Percentiles rank a stretch among this genome's conserved stretches.
phyloP scores from a whole-genome alignment of 2,888 invertebrate species.

The Nebria brevicollis region DNA sequence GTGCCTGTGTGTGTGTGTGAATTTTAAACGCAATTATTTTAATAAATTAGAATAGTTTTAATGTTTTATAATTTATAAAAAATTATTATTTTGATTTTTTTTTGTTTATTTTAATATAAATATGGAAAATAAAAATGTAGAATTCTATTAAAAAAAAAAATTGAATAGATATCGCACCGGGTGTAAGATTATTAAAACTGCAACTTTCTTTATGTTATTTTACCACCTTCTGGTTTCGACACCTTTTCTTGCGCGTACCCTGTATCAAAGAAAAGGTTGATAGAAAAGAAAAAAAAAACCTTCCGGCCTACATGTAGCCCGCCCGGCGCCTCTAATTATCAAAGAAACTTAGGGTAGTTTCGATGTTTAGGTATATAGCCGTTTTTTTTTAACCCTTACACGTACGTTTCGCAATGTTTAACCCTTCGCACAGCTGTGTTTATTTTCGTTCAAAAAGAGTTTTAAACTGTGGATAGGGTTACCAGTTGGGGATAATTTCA shows the following conservation, averaged over 20 bases:
- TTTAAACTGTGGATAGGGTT: conserved; percentile 29
- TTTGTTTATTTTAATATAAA: too few species aligned
- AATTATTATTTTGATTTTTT: too few species aligned
- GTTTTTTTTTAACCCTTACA: conserved; percentile 17
- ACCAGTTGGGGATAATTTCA: not conserved
- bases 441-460: conserved; percentile 31
- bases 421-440: conserved; percentile 23
- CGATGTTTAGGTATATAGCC: too few species aligned
- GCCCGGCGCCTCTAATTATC: not conserved
- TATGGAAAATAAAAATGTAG: too few species aligned
- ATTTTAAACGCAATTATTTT: not conserved
- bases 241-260: not conserved
- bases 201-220: conserved; percentile 4
- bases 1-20: not conserved
- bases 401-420: conserved; percentile 17
- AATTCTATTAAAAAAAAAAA: too few species aligned
- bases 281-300: conserved; percentile 11
- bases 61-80: too few species aligned
- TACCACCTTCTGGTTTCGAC: not conserved
- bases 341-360: too few species aligned
- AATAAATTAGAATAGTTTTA: too few species aligned
- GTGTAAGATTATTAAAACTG: not conserved
- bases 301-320: conserved; percentile 5
- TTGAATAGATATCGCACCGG: too few species aligned
- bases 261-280: too few species aligned